Base-by-base conservation (phyloP, 2,888 invertebrate genomes). In the Notocelia uddmanniana region DNA sequence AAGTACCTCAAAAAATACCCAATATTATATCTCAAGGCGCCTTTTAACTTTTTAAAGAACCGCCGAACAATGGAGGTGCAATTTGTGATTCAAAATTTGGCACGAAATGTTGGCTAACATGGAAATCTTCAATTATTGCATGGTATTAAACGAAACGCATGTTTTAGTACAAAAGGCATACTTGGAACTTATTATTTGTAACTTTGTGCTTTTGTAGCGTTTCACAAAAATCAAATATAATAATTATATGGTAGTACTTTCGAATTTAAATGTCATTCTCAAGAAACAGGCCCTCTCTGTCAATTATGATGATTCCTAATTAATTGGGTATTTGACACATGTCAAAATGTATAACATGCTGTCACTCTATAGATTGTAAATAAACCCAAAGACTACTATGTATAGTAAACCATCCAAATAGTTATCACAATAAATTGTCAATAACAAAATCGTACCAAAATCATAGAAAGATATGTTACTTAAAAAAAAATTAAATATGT, bases 101-200 rank as follows among this genome's bases (percentile, higher is more conserved):
- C 66, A 71, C 71, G 71, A 52, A 54, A 71, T 54, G 41, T 67
- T 67, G 52, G 64, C 50, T 63, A 62, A 50, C n/a, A 26, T 23
- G 59, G 41, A 23, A 59, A n/a, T n/a, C 31, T 62, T 37, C 34
- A 52, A 63, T 62, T 62, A 50, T 11, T 23, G 52, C 13, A 13
- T 52, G 52, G 21, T 19, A 19, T n/a, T 48, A 45, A n/a, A 18
- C 19, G 2, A 37, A 19, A 15, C 1, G 45, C 15, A 26, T 3
- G 31, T 48, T 63, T 50, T 18, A 19, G 31, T 19, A 63, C 63
- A 63, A 63, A 50, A 63, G 50, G 5, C 52, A 5, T 21, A 52
- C 23, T 13, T 11, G 23, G 21, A 52, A 52, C 21, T 10, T 23
- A 15, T 52, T 63, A 63, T 50, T 62, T 31, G 18, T 18, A 18